Percentiles rank a stretch among this genome's conserved stretches.
phyloP scores from a whole-genome alignment of 2,113 vertebrate genomes.

The Echinops telfairi region DNA sequence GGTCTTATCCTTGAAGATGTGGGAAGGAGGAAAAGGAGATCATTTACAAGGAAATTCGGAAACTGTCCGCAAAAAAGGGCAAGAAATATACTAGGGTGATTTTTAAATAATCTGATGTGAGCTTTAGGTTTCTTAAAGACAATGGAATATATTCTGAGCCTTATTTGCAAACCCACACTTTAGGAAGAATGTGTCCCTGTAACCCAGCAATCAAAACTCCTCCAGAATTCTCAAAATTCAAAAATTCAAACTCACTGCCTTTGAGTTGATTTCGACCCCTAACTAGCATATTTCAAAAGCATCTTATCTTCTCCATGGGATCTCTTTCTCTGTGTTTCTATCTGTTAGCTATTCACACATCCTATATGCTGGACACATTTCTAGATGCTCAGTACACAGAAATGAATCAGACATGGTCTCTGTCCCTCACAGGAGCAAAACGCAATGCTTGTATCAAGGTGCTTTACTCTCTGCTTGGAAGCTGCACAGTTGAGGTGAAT shows the following conservation, averaged over 20 bases:
- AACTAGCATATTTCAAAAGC: too few relatives aligned
- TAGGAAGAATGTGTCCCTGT: not conserved
- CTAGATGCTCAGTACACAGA: not conserved
- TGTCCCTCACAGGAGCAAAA: not conserved
- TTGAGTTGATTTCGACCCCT: too few relatives aligned
- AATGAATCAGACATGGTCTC: not conserved
- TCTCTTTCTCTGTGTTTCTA: not conserved
- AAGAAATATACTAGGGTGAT: accelerated
- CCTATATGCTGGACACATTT: not conserved
- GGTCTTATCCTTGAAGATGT: not conserved
- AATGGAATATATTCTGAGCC: not conserved
- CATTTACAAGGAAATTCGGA: not conserved
- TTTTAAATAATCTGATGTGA: not conserved
- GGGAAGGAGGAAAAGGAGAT: not conserved
- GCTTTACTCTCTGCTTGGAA: not conserved
- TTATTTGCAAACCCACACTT: not conserved
- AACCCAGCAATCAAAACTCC: not conserved
- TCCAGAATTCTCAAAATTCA: not conserved
- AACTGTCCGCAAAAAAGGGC: not conserved
- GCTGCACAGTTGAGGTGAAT: not conserved
- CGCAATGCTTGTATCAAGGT: not conserved
- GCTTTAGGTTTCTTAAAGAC: not conserved
- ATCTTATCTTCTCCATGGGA: not conserved
- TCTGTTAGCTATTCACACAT: not conserved
- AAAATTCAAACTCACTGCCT: not conserved